Percentiles rank a stretch among this genome's conserved stretches.
Conservation (phyloP, 1,140 invertebrate genomes). For the Anoplophora glabripennis region DNA sequence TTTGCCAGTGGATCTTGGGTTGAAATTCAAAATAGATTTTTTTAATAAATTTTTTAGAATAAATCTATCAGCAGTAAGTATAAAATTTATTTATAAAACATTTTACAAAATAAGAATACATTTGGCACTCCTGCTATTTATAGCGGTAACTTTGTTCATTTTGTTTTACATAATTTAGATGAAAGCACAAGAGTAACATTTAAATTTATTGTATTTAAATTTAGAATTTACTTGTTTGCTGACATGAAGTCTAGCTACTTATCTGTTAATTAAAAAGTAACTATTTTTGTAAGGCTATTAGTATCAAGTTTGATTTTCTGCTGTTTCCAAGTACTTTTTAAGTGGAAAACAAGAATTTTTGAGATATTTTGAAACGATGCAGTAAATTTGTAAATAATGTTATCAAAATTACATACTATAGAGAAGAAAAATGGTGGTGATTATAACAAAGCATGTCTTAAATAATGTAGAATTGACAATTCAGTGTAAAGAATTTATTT, state of each 20-base stretch:
- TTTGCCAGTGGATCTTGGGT: neutral
- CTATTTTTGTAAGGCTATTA: neutral
- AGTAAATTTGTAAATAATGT: neutral
- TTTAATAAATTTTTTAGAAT: neutral
- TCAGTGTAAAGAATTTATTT: slow-evolving; percentile 46
- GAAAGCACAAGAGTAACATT: neutral
- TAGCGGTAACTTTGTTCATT: slow-evolving; percentile 7
- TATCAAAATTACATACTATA: too few relatives aligned
- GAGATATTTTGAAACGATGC: neutral
- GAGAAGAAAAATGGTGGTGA: too few relatives aligned
- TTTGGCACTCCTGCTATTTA: slow-evolving; percentile 1
- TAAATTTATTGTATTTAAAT: slow-evolving; percentile 2
- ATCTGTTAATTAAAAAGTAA: neutral
- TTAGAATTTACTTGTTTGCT: neutral
- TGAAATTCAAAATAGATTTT: neutral
- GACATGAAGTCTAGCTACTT: neutral
- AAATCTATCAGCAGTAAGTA: slow-evolving; percentile 5
- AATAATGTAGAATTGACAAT: neutral
- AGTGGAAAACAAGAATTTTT: neutral
- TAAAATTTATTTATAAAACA: slow-evolving; percentile 11
- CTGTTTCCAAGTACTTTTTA: neutral
- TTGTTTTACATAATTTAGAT: neutral
- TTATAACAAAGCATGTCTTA: too few relatives aligned
- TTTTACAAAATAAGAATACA: slow-evolving; percentile 14
- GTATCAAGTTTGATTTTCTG: neutral